Conservation (phyloP, 2,797 vertebrate species). For the Coilia nasus region DNA sequence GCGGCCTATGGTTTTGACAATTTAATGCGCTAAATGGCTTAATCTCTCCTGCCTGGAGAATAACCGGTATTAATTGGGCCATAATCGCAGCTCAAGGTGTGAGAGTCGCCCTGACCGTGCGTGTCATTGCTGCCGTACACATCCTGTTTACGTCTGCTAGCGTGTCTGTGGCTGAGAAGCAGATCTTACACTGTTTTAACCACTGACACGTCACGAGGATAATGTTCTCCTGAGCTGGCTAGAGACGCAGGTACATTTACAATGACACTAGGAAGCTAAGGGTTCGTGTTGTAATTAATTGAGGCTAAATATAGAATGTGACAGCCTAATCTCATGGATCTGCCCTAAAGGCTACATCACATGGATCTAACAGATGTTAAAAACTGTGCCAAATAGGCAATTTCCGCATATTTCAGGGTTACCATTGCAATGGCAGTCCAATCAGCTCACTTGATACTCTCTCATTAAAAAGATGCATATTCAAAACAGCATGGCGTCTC, state of each 20-base stretch:
- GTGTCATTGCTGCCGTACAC: not conserved
- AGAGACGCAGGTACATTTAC: not conserved
- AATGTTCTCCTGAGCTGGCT: not conserved
- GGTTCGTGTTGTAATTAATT: not conserved
- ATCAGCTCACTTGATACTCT: not conserved
- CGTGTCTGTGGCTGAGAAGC: not conserved
- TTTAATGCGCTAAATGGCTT: slow-evolving; percentile 28
- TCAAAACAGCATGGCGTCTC: not conserved
- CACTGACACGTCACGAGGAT: not conserved
- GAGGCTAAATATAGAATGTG: not conserved
- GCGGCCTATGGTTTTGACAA: slow-evolving; percentile 12
- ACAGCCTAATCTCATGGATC: not conserved
- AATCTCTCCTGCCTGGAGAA: slow-evolving; percentile 23
- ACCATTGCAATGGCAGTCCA: not conserved
- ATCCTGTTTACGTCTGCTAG: slow-evolving; percentile 6
- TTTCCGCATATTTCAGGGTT: not conserved
- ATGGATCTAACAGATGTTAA: not conserved
- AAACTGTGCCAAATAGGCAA: not conserved
- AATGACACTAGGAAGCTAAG: not conserved
- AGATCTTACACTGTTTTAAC: not conserved
- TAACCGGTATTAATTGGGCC: not conserved
- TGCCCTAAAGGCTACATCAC: not conserved
- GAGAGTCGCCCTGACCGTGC: not conserved
- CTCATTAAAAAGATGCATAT: not conserved
- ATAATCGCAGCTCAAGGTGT: slow-evolving; percentile 20